Evolutionary conservation across 2,113 vertebrate genomes (phyloP).

Genomic region (Diadophis punctatus): DNA sequence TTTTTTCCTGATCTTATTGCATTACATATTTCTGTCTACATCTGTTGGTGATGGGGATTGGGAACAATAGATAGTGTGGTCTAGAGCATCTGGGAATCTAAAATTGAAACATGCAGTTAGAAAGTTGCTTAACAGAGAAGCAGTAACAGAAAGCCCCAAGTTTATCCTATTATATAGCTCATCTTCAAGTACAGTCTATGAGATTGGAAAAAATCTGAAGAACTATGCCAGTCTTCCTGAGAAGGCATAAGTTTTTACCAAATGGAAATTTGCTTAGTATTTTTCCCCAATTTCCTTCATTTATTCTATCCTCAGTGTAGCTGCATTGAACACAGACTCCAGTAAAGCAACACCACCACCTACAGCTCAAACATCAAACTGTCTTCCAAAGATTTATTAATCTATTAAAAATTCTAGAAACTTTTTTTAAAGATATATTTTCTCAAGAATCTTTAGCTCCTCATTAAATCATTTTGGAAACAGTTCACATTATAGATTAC

Average conservation of each 20-base stretch:
- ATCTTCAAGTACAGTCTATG: not conserved
- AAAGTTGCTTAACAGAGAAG: not conserved
- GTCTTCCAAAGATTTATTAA: constrained; percentile 16
- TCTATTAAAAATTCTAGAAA: not conserved
- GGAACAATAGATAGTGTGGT: not conserved
- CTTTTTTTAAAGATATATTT: not conserved
- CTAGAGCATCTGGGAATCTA: not conserved
- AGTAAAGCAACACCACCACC: constrained; percentile 60
- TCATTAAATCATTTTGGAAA: no score
- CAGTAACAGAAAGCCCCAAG: not conserved
- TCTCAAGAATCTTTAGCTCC: not conserved
- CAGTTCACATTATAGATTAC: not conserved
- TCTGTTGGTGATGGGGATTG: not conserved
- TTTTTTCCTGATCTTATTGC: not conserved
- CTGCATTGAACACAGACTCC: constrained; percentile 32
- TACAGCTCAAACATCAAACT: constrained; percentile 60
- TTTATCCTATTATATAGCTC: not conserved
- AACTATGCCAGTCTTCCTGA: not conserved
- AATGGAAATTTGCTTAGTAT: not conserved
- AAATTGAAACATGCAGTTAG: not conserved
- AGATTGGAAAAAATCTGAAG: not conserved
- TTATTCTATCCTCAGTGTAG: not conserved
- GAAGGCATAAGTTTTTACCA: not conserved
- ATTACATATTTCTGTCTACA: not conserved
- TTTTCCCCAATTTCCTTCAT: not conserved